Conservation (phyloP, 2,113 vertebrate genomes). For the Erythrolamprus reginae region DNA sequence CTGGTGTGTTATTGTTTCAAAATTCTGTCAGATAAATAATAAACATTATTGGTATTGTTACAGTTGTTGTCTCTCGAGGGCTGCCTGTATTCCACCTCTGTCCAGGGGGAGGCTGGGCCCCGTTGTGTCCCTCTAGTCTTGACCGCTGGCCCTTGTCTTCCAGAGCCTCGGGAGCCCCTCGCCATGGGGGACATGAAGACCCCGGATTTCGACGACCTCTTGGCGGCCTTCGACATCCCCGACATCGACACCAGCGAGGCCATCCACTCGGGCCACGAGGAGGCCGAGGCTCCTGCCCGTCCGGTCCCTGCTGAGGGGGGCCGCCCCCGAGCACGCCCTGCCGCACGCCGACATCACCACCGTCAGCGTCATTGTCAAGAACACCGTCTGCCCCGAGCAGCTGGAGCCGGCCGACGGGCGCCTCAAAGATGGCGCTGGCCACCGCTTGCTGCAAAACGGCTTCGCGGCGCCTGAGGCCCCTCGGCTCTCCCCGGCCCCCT, state of each 20-base stretch:
- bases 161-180: neutral
- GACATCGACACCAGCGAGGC: conserved; percentile 95
- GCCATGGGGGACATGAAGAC: conserved; percentile 98
- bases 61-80: too few species aligned
- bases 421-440: neutral
- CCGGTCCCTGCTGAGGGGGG: conserved; percentile 45
- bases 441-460: conserved; percentile 69
- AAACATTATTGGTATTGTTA: too few species aligned
- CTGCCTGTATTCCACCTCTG: too few species aligned
- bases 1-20: too few species aligned
- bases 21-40: too few species aligned
- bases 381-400: conserved; percentile 81
- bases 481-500: conserved; percentile 26
- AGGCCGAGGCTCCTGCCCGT: conserved; percentile 68
- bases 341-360: conserved; percentile 72
- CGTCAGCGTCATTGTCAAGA: conserved; percentile 96
- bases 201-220: conserved; percentile 93
- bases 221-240: conserved; percentile 96
- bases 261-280: conserved; percentile 84
- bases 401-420: conserved; percentile 53
- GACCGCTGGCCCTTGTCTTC: neutral
- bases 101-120: neutral
- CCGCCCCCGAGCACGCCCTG: conserved; percentile 49
- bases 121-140: neutral
- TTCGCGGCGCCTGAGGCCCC: conserved; percentile 57